Evolutionary conservation across 1,140 invertebrate species (phyloP).

Genomic region (Reticulitermes speratus): DNA sequence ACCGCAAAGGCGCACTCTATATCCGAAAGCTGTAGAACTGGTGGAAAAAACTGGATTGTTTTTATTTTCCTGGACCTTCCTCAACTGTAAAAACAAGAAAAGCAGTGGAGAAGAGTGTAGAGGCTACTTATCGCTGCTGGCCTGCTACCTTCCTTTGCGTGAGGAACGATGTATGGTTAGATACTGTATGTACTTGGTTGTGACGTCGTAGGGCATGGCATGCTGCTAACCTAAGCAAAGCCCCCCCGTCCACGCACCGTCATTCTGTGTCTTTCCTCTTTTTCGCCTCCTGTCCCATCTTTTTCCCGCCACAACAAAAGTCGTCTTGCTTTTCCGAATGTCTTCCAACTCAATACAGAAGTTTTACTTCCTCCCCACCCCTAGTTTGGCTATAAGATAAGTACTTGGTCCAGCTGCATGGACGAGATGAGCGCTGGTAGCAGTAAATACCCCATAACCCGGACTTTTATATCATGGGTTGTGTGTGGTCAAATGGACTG

Average conservation of each 20-base stretch:
- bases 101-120: background rate
- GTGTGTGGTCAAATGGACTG: background rate
- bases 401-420: background rate
- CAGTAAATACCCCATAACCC: conserved; percentile 5
- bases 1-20: too few relatives aligned
- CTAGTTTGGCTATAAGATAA: background rate
- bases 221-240: conserved; percentile 11
- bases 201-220: background rate
- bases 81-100: background rate
- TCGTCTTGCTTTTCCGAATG: background rate
- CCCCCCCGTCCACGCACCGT: background rate
- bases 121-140: background rate
- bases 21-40: background rate
- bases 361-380: background rate
- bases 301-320: background rate
- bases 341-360: background rate
- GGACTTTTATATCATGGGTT: background rate
- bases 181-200: background rate
- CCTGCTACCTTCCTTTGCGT: background rate
- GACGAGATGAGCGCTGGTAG: background rate
- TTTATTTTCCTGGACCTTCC: background rate
- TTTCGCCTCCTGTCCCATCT: background rate
- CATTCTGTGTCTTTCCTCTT: background rate
- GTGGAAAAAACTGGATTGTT: background rate
- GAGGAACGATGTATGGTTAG: background rate